Percentiles rank a stretch among this genome's conserved stretches.
Evolutionary conservation across 2,113 vertebrate genomes (phyloP).

Genomic region (Semnopithecus entellus): DNA sequence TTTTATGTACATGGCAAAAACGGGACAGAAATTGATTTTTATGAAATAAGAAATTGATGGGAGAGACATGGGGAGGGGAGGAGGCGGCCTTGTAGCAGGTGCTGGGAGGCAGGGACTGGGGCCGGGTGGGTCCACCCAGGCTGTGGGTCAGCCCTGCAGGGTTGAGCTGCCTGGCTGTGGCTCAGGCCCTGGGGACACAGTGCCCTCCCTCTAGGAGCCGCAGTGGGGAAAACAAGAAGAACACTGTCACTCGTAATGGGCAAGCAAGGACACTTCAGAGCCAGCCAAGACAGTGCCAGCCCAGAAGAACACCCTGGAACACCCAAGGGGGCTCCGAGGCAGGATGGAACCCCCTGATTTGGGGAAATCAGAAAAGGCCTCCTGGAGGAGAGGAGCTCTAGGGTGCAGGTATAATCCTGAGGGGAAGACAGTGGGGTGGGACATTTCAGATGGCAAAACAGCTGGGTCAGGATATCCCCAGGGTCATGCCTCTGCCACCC

Average conservation of each 20-base stretch:
- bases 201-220: neutral
- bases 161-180: neutral
- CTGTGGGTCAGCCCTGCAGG: neutral
- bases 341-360: neutral
- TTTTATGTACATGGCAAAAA: conserved; percentile 92
- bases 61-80: neutral
- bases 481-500: neutral
- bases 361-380: neutral
- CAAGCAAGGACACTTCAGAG: neutral
- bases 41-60: conserved; percentile 82
- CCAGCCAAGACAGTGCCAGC: neutral
- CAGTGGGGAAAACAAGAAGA: neutral
- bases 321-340: neutral
- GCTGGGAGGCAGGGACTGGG: neutral
- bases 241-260: neutral
- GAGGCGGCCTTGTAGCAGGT: neutral
- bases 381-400: neutral
- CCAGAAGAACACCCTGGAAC: neutral
- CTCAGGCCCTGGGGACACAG: neutral
- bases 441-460: neutral
- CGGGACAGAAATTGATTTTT: conserved; percentile 88
- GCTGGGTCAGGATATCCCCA: neutral
- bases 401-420: neutral
- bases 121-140: neutral
- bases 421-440: neutral